phyloP scores from a whole-genome alignment of 2,888 invertebrate species.

The Brenthis ino region DNA sequence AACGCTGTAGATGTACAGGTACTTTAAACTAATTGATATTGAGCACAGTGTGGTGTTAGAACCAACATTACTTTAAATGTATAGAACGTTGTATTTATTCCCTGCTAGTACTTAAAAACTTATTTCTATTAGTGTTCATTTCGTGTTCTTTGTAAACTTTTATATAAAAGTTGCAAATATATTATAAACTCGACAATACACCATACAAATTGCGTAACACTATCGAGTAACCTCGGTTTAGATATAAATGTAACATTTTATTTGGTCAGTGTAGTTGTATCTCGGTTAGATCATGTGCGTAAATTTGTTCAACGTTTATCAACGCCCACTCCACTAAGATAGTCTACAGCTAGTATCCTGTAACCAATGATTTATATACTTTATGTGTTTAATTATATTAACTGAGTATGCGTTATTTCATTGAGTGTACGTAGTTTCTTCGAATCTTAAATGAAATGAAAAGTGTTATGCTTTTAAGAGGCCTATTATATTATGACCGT shows the following conservation, averaged over 20 bases:
- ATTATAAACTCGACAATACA: not conserved
- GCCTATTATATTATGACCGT: no score
- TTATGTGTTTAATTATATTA: constrained; percentile 4
- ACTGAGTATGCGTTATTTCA: not conserved
- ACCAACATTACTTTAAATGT: no score
- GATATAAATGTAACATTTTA: constrained; percentile 19
- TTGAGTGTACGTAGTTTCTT: not conserved
- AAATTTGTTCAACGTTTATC: constrained; percentile 36
- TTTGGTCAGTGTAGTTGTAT: constrained; percentile 16
- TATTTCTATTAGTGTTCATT: no score
- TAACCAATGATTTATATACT: constrained; percentile 9
- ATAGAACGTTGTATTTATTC: no score
- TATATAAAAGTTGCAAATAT: not conserved
- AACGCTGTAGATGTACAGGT: not conserved
- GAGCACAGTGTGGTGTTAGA: not conserved
- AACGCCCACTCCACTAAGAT: constrained; percentile 31
- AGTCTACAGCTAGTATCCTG: constrained; percentile 26
- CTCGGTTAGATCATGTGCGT: constrained; percentile 26
- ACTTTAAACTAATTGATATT: constrained; percentile 13
- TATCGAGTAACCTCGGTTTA: not conserved
- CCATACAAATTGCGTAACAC: not conserved
- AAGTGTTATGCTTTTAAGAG: no score
- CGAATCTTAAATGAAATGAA: no score
- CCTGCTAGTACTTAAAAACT: no score
- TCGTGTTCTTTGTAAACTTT: no score